A percentile compares a stretch with the other conserved stretches of the same genome.
These are phyloP conservation scores for Matsumurasca onukii DNA, from an alignment of 1,140 invertebrate species.

Conservation along the genomic window DNA sequence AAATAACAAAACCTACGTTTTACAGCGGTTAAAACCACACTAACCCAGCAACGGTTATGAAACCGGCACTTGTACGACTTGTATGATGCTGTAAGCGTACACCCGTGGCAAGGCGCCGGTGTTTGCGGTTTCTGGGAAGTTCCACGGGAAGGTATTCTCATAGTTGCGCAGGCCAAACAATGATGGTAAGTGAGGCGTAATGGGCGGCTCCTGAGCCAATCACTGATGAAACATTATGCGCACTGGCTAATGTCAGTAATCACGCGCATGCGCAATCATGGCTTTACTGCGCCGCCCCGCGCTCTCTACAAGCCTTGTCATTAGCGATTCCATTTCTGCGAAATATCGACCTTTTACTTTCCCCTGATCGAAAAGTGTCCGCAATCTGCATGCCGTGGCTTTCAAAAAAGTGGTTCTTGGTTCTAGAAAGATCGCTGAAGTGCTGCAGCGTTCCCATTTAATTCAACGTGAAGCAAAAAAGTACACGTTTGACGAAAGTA, in stretches of 20 bases:
- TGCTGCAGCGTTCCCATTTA: too few relatives aligned
- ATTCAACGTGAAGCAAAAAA: too few relatives aligned
- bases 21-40: too few relatives aligned
- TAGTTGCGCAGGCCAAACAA: constrained; percentile 9
- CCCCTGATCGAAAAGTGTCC: constrained; percentile 1
- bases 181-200: constrained; percentile 3
- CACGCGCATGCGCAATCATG: constrained; percentile 1
- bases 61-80: too few relatives aligned
- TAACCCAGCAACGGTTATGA: too few relatives aligned
- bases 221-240: constrained; percentile 18
- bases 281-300: neutral
- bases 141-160: neutral
- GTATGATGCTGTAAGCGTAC: too few relatives aligned
- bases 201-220: neutral
- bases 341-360: constrained; percentile 20
- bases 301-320: neutral
- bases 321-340: constrained; percentile 8
- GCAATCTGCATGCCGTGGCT: too few relatives aligned
- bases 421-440: too few relatives aligned
- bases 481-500: too few relatives aligned
- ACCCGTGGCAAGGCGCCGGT: too few relatives aligned
- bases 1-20: too few relatives aligned
- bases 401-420: too few relatives aligned
- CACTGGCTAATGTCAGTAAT: constrained; percentile 4
- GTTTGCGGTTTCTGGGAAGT: constrained; percentile 1